Evolutionary conservation across 2,888 invertebrate species (phyloP), one percentile per base, ranked within the genome.

Genomic region (Tupiocoris notatus): DNA sequence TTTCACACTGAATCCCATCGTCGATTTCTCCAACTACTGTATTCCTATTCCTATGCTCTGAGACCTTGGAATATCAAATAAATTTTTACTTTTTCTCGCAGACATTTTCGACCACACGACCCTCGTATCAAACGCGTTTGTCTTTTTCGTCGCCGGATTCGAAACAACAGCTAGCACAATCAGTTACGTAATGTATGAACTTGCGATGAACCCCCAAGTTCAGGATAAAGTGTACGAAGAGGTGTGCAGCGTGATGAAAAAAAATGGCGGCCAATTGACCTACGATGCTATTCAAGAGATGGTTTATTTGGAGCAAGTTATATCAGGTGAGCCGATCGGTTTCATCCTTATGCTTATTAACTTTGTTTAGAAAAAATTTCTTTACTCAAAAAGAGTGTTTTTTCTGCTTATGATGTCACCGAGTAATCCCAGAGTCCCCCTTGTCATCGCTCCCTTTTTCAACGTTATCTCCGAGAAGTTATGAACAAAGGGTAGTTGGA

Each of bases 141-240:
- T 88, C 18, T 89, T 89, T 81, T 87, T 88, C 84, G 83, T 87
- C 16, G 89, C 89, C 16, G 90, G 90, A 0, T 88, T 89, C 79
- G 89, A 89, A 81, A 89, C 90, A 0, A 88, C 88, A 0, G 89
- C 90, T 0, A 86, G 88, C 0, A 86, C 88, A 0, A 85, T 90
- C 1, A 86, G 87, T 78, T 89, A 88, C 78, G 84, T 86, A 0
- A 84, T 87, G 0, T 88, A 87, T 79, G 86, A 87, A 79, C 81
- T 89, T 68, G 88, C 88, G 0, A 79, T 85, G 3, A 86, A 88
- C 81, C 86, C 85, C 25, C 82, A 84, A 0, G 82, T 88, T 12
- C 89, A 89, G 80, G 82, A 83, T 6, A 85, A 82, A 79, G 84
- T 87, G 0, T 83, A 86, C 77, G 82, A 85, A 9, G 88, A 89